Conservation (phyloP, 2,888 invertebrate genomes). For the Galerucella pusilla region DNA sequence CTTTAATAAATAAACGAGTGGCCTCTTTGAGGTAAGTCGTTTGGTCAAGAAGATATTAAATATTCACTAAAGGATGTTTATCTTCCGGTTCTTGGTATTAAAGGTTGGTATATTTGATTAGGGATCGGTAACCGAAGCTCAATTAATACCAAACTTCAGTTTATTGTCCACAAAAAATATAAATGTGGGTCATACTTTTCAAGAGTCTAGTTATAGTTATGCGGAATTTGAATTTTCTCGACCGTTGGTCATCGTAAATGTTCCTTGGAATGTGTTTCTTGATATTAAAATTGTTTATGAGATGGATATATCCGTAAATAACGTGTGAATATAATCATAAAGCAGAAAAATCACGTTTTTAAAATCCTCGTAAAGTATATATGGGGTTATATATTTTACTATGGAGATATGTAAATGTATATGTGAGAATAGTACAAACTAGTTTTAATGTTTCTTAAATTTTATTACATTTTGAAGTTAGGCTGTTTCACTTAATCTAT, state of each 20-base stretch:
- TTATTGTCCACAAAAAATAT: not conserved
- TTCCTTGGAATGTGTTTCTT: not conserved
- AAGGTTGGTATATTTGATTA: not conserved
- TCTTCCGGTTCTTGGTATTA: slow-evolving; percentile 13
- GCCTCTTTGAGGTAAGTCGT: slow-evolving; percentile 34
- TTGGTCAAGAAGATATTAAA: slow-evolving; percentile 34
- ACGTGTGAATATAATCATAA: slow-evolving; percentile 30
- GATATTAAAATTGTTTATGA: not conserved
- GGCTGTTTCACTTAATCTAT: too few relatives aligned
- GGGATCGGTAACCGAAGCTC: not conserved
- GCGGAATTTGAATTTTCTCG: not conserved
- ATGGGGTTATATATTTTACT: too few relatives aligned
- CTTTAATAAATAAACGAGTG: slow-evolving; percentile 40
- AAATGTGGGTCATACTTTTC: not conserved
- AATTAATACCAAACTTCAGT: too few relatives aligned
- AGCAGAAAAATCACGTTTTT: slow-evolving; percentile 2
- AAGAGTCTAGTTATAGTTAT: not conserved
- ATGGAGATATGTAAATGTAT: too few relatives aligned
- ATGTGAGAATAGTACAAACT: too few relatives aligned
- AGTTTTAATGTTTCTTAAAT: too few relatives aligned
- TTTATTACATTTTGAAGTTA: too few relatives aligned
- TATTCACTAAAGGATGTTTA: slow-evolving; percentile 31
- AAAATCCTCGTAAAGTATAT: too few relatives aligned
- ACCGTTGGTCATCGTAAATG: not conserved
- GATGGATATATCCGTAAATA: slow-evolving; percentile 12